Conservation (phyloP, 2,113 vertebrate genomes). For the Psophia crepitans region DNA sequence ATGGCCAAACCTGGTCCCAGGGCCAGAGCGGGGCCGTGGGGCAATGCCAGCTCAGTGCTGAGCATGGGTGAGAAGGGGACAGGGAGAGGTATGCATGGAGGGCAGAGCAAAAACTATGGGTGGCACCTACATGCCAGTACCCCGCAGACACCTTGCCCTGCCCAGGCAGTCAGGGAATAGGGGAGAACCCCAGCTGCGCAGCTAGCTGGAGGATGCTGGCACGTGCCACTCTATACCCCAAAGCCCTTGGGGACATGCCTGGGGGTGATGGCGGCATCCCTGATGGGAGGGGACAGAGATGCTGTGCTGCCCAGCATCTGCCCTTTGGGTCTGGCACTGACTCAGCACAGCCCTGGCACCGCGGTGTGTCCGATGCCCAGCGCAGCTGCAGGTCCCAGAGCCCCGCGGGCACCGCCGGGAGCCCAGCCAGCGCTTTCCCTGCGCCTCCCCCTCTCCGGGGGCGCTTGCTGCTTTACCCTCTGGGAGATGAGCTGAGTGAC, state of each 20-base stretch:
- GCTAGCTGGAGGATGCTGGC: not conserved
- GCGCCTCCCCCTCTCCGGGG: not conserved
- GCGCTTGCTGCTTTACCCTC: not conserved
- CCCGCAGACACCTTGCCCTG: not conserved
- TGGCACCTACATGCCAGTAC: not conserved
- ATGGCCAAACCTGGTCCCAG: not conserved
- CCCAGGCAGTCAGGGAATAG: fast-evolving
- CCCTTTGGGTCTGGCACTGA: not conserved
- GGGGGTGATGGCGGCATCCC: not conserved
- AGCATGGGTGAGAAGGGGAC: not conserved
- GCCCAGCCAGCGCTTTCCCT: not conserved
- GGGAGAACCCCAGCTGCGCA: fast-evolving
- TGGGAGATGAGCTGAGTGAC: not conserved
- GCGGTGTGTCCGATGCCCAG: fast-evolving
- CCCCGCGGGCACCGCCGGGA: not conserved
- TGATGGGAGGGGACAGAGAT: fast-evolving
- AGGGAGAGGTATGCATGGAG: not conserved
- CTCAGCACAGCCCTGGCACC: not conserved
- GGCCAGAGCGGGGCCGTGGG: fast-evolving
- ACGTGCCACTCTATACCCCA: not conserved
- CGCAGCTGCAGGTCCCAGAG: not conserved
- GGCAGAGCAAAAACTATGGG: not conserved
- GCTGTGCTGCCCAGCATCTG: not conserved
- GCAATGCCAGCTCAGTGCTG: not conserved
- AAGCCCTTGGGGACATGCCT: not conserved